phyloP scores from a whole-genome alignment of 2,797 vertebrate genomes.

The Dermochelys coriacea region DNA sequence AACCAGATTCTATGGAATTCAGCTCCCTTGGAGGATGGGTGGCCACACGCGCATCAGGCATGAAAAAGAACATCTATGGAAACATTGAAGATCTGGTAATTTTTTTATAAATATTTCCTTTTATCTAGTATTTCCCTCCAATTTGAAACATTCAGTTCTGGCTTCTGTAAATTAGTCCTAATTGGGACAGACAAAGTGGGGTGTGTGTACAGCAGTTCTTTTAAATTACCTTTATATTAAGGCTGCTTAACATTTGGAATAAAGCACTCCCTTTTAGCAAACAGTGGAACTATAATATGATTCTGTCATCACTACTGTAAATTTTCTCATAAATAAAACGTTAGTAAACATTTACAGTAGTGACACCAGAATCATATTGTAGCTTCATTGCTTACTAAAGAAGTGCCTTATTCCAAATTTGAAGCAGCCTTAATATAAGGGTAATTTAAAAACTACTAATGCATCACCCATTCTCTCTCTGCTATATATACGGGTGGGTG shows the following conservation, averaged over 20 bases:
- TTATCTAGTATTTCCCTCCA: background rate
- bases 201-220: background rate
- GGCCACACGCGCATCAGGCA: conserved; percentile 97
- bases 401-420: background rate
- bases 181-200: background rate
- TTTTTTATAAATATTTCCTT: background rate
- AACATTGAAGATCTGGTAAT: conserved; percentile 99
- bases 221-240: background rate
- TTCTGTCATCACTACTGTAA: background rate
- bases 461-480: no score
- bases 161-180: background rate
- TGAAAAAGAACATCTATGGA: conserved; percentile 99
- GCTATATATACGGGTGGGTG: no score
- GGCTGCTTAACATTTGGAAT: background rate
- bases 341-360: background rate
- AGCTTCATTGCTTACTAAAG: background rate
- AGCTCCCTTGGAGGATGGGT: conserved; percentile 99
- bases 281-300: background rate
- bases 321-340: background rate
- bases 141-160: background rate
- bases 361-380: background rate
- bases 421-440: background rate
- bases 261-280: background rate
- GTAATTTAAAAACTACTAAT: no score
- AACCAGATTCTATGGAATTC: conserved; percentile 99